Evolutionary conservation across 2,797 vertebrate species (phyloP).

Genomic region (Sebastes ruberrimus): DNA sequence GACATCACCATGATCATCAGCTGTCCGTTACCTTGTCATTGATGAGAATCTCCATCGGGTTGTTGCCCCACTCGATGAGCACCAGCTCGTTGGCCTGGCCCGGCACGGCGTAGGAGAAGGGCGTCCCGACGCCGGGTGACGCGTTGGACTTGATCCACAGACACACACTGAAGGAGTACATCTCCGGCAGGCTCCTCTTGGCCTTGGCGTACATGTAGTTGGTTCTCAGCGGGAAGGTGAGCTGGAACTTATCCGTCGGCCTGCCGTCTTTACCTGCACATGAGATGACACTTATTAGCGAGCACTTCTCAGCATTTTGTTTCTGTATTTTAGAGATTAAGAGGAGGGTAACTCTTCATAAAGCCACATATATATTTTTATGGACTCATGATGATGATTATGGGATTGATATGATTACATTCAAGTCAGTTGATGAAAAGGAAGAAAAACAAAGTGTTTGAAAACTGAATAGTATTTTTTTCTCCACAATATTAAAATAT

Average conservation of each 20-base stretch:
- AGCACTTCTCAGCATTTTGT: background rate
- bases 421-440: background rate
- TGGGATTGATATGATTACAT: background rate
- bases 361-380: background rate
- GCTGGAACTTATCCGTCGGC: slow-evolving; percentile 92
- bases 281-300: background rate
- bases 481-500: background rate
- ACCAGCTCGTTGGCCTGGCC: slow-evolving; percentile 96
- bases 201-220: slow-evolving; percentile 99
- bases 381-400: background rate
- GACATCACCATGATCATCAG: background rate
- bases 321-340: background rate
- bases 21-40: slow-evolving; percentile 90
- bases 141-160: slow-evolving; percentile 98
- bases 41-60: slow-evolving; percentile 99
- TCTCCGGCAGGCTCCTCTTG: slow-evolving; percentile 94
- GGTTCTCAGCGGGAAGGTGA: slow-evolving; percentile 94
- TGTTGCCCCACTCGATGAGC: slow-evolving; percentile 96
- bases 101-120: slow-evolving; percentile 94
- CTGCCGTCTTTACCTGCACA: slow-evolving; percentile 89
- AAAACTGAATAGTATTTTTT: background rate
- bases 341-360: background rate
- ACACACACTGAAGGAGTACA: slow-evolving; percentile 95
- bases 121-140: slow-evolving; percentile 93
- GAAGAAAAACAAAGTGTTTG: background rate